A percentile compares a stretch with the other conserved stretches of the same genome.
These are phyloP conservation scores for Protaetia brevitarsis DNA, from an alignment of 1,140 invertebrate species.

Conservation along the genomic window DNA sequence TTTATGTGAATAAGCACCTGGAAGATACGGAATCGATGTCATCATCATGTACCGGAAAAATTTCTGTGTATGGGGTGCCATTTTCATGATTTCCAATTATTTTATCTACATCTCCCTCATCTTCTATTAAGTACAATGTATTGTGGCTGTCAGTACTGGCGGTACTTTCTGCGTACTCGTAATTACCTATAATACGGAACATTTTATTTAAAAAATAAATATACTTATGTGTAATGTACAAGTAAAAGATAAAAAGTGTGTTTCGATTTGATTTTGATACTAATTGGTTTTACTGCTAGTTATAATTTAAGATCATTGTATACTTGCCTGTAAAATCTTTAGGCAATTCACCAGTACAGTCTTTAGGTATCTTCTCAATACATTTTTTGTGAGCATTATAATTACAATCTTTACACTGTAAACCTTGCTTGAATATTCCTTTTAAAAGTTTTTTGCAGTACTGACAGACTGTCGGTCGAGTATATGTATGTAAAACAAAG, in stretches of 20 bases:
- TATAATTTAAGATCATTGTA: too few species aligned
- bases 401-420: conserved; percentile 97
- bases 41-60: conserved; percentile 46
- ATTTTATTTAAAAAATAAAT: neutral
- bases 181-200: conserved; percentile 44
- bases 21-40: conserved; percentile 46
- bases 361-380: conserved; percentile 89
- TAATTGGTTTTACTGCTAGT: neutral
- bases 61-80: conserved; percentile 42
- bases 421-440: conserved; percentile 93
- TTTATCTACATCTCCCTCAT: conserved; percentile 60
- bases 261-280: too few species aligned
- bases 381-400: conserved; percentile 99
- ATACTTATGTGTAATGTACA: neutral
- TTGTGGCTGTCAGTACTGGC: conserved; percentile 56
- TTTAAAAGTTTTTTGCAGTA: conserved; percentile 93
- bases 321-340: conserved; percentile 53
- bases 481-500: conserved; percentile 89
- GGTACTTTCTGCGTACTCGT: conserved; percentile 65
- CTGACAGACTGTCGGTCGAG: conserved; percentile 92
- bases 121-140: conserved; percentile 61
- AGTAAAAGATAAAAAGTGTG: neutral
- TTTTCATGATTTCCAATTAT: conserved; percentile 35
- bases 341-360: conserved; percentile 85
- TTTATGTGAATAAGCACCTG: conserved; percentile 31